Percentiles rank a stretch among this genome's conserved stretches.
Conservation (phyloP, 1,140 invertebrate genomes). For the Diachasma alloeum region DNA sequence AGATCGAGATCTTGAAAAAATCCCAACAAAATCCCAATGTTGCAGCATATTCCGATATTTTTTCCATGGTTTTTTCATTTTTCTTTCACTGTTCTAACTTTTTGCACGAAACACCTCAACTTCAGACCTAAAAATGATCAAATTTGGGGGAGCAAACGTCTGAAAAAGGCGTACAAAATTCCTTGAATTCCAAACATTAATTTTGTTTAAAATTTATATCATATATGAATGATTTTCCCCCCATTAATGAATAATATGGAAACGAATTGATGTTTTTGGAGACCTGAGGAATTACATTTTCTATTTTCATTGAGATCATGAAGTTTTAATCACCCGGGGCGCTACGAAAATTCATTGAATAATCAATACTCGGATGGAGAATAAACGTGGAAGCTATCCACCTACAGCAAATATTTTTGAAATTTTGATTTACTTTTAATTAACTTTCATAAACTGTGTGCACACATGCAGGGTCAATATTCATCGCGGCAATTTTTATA, state of each 20-base stretch:
- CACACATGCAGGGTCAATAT: neutral
- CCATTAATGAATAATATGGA: neutral
- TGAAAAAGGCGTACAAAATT: too few species aligned
- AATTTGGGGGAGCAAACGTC: too few species aligned
- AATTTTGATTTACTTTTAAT: neutral
- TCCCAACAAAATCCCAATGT: too few species aligned
- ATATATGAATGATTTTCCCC: too few species aligned
- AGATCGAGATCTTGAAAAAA: too few species aligned
- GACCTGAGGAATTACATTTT: neutral
- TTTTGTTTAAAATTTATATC: too few species aligned
- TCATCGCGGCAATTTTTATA: neutral
- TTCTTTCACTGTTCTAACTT: too few species aligned
- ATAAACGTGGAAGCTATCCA: neutral
- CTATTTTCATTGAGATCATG: neutral
- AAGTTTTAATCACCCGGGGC: neutral
- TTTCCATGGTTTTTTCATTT: too few species aligned
- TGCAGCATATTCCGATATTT: too few species aligned
- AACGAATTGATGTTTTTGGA: neutral
- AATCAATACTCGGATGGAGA: neutral
- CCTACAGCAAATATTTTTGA: neutral
- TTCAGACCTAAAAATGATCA: too few species aligned
- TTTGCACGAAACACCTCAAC: too few species aligned
- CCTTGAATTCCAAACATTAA: neutral
- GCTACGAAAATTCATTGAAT: neutral
- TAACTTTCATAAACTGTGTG: neutral